These are phyloP conservation scores for Cryptophagus acutangulus DNA, from an alignment of 2,888 invertebrate species.

Conservation along the genomic window DNA sequence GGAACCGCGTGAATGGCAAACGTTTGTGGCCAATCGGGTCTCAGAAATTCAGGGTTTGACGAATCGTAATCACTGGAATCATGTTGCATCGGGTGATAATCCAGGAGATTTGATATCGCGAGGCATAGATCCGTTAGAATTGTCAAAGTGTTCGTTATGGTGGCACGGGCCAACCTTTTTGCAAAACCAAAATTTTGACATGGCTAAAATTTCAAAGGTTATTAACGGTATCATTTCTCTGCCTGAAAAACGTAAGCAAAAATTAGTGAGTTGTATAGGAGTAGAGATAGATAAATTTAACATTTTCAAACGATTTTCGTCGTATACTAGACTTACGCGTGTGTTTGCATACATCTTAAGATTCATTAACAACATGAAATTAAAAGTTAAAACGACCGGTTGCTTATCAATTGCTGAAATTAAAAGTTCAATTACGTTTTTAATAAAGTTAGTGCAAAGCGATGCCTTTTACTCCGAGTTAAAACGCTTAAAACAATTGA, in stretches of 20 bases:
- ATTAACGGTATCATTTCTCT: too few species aligned
- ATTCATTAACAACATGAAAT: not conserved
- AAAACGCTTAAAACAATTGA: not conserved
- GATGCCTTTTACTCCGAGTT: not conserved
- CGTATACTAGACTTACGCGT: too few species aligned
- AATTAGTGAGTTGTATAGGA: too few species aligned
- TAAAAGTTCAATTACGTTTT: not conserved
- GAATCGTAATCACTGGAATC: constrained; percentile 19
- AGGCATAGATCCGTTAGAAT: constrained; percentile 10
- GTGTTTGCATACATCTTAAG: too few species aligned
- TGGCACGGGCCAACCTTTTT: constrained; percentile 25
- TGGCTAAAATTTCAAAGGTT: too few species aligned
- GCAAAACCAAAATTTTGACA: too few species aligned
- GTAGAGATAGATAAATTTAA: too few species aligned
- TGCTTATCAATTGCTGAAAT: not conserved
- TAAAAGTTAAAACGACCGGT: not conserved
- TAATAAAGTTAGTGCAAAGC: not conserved
- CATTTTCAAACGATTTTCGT: too few species aligned
- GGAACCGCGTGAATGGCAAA: constrained; percentile 12
- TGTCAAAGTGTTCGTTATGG: constrained; percentile 17
- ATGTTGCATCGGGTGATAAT: too few species aligned
- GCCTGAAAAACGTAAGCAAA: too few species aligned
- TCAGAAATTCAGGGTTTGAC: constrained; percentile 23
- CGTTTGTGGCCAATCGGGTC: constrained; percentile 27
- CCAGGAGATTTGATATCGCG: too few species aligned